phyloP scores from a whole-genome alignment of 2,113 vertebrate species.

The Aldabrachelys gigantea region DNA sequence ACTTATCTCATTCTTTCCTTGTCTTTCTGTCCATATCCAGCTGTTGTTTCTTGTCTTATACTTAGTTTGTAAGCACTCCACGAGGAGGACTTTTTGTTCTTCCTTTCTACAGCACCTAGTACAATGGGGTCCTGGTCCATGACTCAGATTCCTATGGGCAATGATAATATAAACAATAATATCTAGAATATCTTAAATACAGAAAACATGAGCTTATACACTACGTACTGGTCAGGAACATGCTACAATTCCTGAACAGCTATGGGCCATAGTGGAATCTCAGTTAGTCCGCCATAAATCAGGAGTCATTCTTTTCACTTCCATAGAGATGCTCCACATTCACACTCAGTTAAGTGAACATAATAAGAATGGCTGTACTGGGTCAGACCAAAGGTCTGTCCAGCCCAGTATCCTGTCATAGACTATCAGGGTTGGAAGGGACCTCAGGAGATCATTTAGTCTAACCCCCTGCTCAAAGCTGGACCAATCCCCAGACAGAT shows the following conservation, averaged over 20 bases:
- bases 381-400: no score
- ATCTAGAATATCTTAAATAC: slow-evolving; percentile 5
- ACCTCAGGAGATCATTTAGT: no score
- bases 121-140: background rate
- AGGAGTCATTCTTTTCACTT: background rate
- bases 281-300: background rate
- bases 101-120: background rate
- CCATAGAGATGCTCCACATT: background rate
- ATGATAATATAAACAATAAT: background rate
- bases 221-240: slow-evolving; percentile 47
- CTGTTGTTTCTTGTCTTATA: background rate
- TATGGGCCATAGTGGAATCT: slow-evolving; percentile 39
- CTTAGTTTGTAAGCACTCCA: background rate
- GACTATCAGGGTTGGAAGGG: no score
- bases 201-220: slow-evolving; percentile 25
- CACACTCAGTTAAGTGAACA: background rate
- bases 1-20: background rate
- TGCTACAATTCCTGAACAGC: slow-evolving; percentile 25
- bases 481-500: no score
- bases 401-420: no score
- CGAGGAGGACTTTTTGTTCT: background rate
- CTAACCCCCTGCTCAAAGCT: no score
- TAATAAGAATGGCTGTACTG: no score
- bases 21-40: background rate
- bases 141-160: background rate